Conservation (phyloP, 2,888 invertebrate species). For the Leptinotarsa tumamoca region DNA sequence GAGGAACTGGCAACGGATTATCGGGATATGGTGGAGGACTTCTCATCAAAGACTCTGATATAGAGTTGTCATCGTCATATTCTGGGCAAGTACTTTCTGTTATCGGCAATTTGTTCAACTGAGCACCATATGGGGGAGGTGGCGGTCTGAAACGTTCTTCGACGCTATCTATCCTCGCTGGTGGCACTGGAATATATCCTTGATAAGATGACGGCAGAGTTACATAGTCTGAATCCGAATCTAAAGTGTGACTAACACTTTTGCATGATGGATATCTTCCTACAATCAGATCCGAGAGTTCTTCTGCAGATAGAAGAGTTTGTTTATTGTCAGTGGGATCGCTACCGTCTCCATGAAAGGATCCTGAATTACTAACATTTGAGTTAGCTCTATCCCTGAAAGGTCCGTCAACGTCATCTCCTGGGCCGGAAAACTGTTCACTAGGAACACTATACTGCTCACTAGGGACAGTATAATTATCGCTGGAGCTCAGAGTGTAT, state of each 20-base stretch:
- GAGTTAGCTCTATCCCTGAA: slow-evolving; percentile 82
- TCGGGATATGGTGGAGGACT: slow-evolving; percentile 78
- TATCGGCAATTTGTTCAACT: slow-evolving; percentile 53
- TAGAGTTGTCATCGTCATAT: slow-evolving; percentile 56
- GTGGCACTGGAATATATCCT: slow-evolving; percentile 74
- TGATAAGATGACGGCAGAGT: slow-evolving; percentile 73
- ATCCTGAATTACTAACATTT: slow-evolving; percentile 81
- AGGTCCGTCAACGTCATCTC: slow-evolving; percentile 66
- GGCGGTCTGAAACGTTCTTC: slow-evolving; percentile 67
- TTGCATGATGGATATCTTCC: slow-evolving; percentile 83
- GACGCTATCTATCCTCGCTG: slow-evolving; percentile 76
- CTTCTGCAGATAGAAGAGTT: slow-evolving; percentile 83
- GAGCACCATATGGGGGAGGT: slow-evolving; percentile 66
- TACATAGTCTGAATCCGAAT: slow-evolving; percentile 92
- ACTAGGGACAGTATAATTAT: slow-evolving; percentile 56
- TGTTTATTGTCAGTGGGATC: slow-evolving; percentile 86
- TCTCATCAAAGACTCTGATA: slow-evolving; percentile 64
- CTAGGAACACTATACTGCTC: slow-evolving; percentile 59
- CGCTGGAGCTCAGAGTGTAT: slow-evolving; percentile 62
- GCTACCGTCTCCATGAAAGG: slow-evolving; percentile 90
- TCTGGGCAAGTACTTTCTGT: slow-evolving; percentile 49
- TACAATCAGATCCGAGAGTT: slow-evolving; percentile 85
- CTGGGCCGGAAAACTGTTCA: slow-evolving; percentile 55
- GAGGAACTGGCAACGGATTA: slow-evolving; percentile 68
- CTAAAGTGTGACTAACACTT: slow-evolving; percentile 86